These are phyloP conservation scores for Macrophya annulata DNA, from an alignment of 2,888 invertebrate genomes.

Conservation along the genomic window DNA sequence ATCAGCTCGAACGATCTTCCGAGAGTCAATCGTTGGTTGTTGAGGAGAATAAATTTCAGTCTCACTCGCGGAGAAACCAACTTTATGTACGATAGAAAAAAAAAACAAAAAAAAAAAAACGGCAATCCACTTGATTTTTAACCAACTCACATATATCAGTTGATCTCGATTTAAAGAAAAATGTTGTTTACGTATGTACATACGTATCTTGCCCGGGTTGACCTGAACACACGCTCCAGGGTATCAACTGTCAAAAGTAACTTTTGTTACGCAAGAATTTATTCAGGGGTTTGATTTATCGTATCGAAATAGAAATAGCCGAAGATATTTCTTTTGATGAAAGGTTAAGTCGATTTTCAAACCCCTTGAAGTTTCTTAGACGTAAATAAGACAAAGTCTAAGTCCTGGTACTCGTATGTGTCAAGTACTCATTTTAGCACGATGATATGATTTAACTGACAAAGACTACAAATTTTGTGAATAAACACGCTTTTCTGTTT, in stretches of 20 bases:
- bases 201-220: background rate
- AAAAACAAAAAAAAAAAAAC: no score
- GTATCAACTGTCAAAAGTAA: background rate
- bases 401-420: constrained; percentile 18
- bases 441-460: background rate
- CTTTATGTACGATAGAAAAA: constrained; percentile 1
- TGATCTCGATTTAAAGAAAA: constrained; percentile 2
- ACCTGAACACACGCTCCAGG: background rate
- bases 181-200: constrained; percentile 3
- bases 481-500: background rate
- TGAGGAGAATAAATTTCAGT: constrained; percentile 44
- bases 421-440: background rate
- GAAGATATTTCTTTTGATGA: constrained; percentile 33
- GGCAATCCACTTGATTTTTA: constrained; percentile 14
- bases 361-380: constrained; percentile 2
- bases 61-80: background rate
- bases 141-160: background rate
- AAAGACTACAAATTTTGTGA: background rate
- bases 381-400: background rate
- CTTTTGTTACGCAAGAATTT: background rate
- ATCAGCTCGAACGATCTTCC: constrained; percentile 49
- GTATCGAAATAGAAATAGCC: background rate
- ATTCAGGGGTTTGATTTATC: background rate
- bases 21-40: constrained; percentile 33
- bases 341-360: constrained; percentile 35